These are phyloP conservation scores for Maylandia zebra DNA, from an alignment of 2,113 vertebrate genomes.

Conservation along the genomic window DNA sequence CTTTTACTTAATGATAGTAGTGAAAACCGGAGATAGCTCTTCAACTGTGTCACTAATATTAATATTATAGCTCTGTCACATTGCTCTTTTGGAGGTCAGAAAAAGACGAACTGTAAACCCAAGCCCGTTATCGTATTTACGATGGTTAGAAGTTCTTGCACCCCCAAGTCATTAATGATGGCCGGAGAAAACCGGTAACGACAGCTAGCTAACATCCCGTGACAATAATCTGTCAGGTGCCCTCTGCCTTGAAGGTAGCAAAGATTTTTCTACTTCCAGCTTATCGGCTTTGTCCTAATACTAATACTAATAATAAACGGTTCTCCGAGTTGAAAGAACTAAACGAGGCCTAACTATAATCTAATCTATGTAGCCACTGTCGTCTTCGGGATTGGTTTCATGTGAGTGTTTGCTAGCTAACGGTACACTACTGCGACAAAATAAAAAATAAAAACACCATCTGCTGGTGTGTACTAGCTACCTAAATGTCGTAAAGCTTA, in stretches of 20 bases:
- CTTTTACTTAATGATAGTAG: not conserved
- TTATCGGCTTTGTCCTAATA: not conserved
- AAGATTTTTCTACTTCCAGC: not conserved
- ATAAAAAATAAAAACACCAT: not conserved
- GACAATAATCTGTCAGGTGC: not conserved
- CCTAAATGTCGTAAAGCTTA: not conserved
- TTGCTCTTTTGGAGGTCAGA: slow-evolving; percentile 23
- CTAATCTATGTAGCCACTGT: not conserved
- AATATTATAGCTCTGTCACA: not conserved
- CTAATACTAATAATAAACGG: not conserved
- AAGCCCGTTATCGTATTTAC: fast-evolving
- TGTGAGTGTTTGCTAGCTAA: not conserved
- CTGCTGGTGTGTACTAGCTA: not conserved
- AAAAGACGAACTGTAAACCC: not conserved
- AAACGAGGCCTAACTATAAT: not conserved
- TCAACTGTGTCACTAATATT: not conserved
- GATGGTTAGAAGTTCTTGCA: not conserved
- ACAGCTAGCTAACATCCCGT: slow-evolving; percentile 2
- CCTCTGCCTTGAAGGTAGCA: not conserved
- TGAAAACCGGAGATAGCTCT: not conserved
- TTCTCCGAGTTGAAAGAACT: not conserved
- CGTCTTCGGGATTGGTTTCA: not conserved
- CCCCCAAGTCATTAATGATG: not conserved
- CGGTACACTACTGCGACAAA: slow-evolving; percentile 2
- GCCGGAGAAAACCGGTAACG: not conserved